Conservation (phyloP, 2,888 invertebrate genomes). For the Apamea epomidion region DNA sequence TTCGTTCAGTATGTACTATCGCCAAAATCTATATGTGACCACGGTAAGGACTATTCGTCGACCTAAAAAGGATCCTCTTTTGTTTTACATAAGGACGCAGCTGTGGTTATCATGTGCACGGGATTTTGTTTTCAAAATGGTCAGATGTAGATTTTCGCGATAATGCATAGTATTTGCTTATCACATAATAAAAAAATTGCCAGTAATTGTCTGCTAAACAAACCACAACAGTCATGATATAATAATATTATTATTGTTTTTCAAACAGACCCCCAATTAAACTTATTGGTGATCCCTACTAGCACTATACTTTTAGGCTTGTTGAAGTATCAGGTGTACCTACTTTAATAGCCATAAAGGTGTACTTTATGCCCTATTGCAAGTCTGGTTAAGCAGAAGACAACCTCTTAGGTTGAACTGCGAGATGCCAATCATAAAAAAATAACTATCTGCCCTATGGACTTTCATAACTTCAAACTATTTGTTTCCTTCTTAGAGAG, state of each 20-base stretch:
- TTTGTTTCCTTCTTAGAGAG: slow-evolving; percentile 14
- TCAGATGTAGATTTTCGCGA: too few species aligned
- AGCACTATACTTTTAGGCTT: neutral
- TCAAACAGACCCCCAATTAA: neutral
- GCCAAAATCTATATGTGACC: too few species aligned
- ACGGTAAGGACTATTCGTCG: too few species aligned
- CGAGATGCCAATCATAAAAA: too few species aligned
- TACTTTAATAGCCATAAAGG: neutral
- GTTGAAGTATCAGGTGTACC: neutral
- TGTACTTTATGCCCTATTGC: neutral
- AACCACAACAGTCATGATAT: neutral
- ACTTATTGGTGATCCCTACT: neutral
- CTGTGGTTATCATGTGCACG: too few species aligned
- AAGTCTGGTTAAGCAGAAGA: too few species aligned
- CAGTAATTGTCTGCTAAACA: neutral
- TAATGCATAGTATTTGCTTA: neutral
- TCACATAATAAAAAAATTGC: neutral
- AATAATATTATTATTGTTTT: neutral
- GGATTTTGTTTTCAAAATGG: too few species aligned
- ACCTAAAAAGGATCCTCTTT: too few species aligned
- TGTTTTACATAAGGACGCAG: too few species aligned
- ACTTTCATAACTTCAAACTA: neutral
- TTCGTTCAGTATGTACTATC: neutral
- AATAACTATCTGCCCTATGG: neutral
- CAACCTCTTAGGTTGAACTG: too few species aligned